phyloP scores from a whole-genome alignment of 2,888 invertebrate genomes.

The Hemistola chrysoprasaria region DNA sequence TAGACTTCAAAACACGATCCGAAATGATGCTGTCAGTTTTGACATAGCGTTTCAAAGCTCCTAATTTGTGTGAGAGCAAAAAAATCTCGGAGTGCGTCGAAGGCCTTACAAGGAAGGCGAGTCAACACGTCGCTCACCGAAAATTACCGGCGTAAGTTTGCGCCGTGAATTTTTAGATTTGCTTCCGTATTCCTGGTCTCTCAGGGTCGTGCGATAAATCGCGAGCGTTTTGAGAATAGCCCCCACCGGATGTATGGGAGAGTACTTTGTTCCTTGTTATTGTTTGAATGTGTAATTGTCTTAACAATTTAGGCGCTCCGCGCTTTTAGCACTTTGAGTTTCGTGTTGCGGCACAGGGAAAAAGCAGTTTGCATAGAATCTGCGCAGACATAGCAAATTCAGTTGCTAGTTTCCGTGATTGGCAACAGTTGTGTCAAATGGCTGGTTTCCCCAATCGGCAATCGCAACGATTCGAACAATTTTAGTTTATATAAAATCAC shows the following conservation, averaged over 20 bases:
- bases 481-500: no score
- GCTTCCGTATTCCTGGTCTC: slow-evolving; percentile 68
- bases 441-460: no score
- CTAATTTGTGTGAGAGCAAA: slow-evolving; percentile 20
- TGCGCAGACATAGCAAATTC: no score
- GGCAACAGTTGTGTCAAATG: no score
- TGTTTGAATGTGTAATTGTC: background rate
- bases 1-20: slow-evolving; percentile 18
- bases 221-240: slow-evolving; percentile 25
- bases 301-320: no score
- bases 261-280: slow-evolving; percentile 8
- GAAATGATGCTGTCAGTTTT: slow-evolving; percentile 29
- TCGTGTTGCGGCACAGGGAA: no score
- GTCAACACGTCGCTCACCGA: slow-evolving; percentile 65
- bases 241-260: slow-evolving; percentile 19
- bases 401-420: no score
- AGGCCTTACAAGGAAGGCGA: slow-evolving; percentile 62
- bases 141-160: slow-evolving; percentile 63
- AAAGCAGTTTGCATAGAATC: no score
- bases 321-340: no score
- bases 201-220: slow-evolving; percentile 50
- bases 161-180: slow-evolving; percentile 71
- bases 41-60: slow-evolving; percentile 29
- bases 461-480: no score
- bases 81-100: slow-evolving; percentile 38